phyloP scores from a whole-genome alignment of 2,797 vertebrate genomes.

The Poeciliopsis turneri region DNA sequence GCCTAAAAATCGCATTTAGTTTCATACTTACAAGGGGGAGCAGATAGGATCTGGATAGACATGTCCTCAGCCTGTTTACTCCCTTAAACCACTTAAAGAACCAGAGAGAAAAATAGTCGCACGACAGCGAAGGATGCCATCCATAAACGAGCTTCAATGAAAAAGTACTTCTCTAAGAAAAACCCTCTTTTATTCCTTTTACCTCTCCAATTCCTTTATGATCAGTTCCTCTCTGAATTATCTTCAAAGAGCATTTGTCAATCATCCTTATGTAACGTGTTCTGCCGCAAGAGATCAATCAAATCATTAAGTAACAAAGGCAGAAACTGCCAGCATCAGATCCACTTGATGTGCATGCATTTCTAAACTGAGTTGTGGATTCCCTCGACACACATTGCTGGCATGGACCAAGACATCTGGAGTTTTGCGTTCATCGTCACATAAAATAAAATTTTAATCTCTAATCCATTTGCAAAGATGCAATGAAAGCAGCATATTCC shows the following conservation, averaged over 20 bases:
- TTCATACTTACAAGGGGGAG: constrained; percentile 67
- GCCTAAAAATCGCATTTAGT: neutral
- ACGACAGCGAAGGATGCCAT: constrained; percentile 35
- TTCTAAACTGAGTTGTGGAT: neutral
- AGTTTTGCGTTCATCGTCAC: neutral
- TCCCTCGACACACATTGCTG: constrained; percentile 3
- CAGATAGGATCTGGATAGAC: constrained; percentile 67
- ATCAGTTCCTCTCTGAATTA: constrained; percentile 16
- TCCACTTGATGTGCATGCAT: neutral
- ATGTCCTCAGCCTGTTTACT: constrained; percentile 52
- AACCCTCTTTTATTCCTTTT: neutral
- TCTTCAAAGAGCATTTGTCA: constrained; percentile 22
- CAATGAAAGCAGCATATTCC: constrained; percentile 2
- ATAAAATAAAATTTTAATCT: constrained; percentile 3
- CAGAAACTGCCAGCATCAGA: neutral
- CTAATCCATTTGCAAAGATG: constrained; percentile 13
- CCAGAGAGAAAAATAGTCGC: constrained; percentile 36
- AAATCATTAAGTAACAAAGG: neutral
- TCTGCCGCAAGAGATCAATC: constrained; percentile 5
- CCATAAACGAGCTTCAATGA: constrained; percentile 22
- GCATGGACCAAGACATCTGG: constrained; percentile 7
- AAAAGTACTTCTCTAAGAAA: constrained; percentile 10
- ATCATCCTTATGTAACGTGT: constrained; percentile 8
- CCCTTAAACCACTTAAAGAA: constrained; percentile 40
- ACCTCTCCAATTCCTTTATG: constrained; percentile 10